Conservation (phyloP, 2,888 invertebrate species). For the Laothoe populi region DNA sequence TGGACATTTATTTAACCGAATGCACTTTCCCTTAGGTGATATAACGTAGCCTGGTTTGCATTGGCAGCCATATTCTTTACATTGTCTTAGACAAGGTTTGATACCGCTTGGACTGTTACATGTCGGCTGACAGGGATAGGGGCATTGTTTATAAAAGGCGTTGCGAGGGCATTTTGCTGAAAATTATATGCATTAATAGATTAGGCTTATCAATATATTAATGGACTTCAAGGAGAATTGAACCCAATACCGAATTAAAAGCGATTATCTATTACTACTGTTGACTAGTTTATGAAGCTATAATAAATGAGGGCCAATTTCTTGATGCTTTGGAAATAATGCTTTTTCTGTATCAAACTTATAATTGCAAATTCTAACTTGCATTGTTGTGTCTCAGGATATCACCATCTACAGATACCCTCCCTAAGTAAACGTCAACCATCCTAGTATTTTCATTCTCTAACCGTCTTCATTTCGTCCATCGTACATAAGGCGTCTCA, state of each 20-base stretch:
- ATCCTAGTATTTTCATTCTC: too few relatives aligned
- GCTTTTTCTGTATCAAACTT: background rate
- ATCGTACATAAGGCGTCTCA: too few relatives aligned
- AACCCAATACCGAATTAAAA: too few relatives aligned
- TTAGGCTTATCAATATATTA: too few relatives aligned
- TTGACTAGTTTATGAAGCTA: too few relatives aligned
- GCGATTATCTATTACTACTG: too few relatives aligned
- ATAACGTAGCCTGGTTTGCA: background rate
- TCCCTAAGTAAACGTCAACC: too few relatives aligned
- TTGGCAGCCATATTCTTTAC: background rate
- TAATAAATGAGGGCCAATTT: background rate
- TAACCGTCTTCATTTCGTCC: too few relatives aligned
- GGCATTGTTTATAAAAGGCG: conserved; percentile 4
- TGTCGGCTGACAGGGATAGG: background rate
- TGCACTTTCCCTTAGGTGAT: background rate
- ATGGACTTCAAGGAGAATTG: too few relatives aligned
- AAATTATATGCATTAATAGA: conserved; percentile 26
- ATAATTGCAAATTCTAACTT: background rate
- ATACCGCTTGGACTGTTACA: background rate
- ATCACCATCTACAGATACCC: too few relatives aligned
- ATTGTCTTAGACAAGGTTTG: background rate
- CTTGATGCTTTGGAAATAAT: background rate
- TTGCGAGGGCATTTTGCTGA: background rate
- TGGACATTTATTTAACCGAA: background rate
- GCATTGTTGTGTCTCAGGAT: background rate